phyloP scores from a whole-genome alignment of 2,113 vertebrate species.

The Pangasianodon gigas region DNA sequence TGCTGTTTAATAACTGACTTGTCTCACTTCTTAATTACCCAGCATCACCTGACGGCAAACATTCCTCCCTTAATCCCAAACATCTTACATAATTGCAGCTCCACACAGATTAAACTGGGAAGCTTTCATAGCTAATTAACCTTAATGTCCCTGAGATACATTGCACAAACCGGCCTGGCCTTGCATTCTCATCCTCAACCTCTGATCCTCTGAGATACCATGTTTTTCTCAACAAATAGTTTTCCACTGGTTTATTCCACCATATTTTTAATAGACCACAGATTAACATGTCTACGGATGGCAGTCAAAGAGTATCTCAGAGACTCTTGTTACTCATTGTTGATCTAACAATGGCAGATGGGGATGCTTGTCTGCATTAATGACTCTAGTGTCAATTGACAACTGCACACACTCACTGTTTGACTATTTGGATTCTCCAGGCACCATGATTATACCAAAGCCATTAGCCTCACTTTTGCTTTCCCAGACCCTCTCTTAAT shows the following conservation, averaged over 20 bases:
- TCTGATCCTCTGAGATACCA: background rate
- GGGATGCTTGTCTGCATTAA: constrained; percentile 34
- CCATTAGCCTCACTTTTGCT: constrained; percentile 24
- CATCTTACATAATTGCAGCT: background rate
- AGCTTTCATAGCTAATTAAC: constrained; percentile 54
- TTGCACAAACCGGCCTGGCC: background rate
- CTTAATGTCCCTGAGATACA: constrained; percentile 5
- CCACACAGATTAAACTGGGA: constrained; percentile 29
- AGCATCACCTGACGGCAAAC: constrained; percentile 39
- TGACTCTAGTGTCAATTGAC: constrained; percentile 58
- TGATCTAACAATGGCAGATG: constrained; percentile 34
- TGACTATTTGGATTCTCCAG: constrained; percentile 21
- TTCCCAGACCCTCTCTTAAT: background rate
- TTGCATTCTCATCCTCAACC: no score
- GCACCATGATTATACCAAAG: constrained; percentile 1
- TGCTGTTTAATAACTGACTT: constrained; percentile 50
- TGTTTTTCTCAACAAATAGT: background rate
- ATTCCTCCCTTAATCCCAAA: constrained; percentile 10
- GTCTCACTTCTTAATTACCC: constrained; percentile 47
- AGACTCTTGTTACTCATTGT: constrained; percentile 25
- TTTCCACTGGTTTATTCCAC: constrained; percentile 32
- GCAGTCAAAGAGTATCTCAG: background rate
- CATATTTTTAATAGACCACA: background rate
- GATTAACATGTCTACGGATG: constrained; percentile 21
- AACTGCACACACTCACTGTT: constrained; percentile 43